Conservation (phyloP, 2,797 vertebrate species). For the Tragopan temminckii region DNA sequence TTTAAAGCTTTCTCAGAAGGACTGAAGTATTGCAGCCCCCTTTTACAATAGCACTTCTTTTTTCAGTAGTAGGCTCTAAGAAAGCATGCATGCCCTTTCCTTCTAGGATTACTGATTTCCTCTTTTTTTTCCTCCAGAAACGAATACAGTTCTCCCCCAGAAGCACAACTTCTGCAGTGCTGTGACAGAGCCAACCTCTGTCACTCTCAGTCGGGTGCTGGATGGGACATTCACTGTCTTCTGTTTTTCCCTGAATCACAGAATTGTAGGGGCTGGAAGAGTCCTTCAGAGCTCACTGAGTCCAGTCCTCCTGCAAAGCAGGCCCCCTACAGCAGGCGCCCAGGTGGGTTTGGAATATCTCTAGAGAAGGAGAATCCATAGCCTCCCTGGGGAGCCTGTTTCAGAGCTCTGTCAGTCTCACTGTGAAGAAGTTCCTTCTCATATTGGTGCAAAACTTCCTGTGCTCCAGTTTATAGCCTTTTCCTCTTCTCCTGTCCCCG, state of each 20-base stretch:
- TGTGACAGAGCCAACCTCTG: constrained; percentile 1
- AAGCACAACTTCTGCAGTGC: background rate
- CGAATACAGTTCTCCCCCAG: constrained; percentile 3
- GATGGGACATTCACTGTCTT: constrained; percentile 6
- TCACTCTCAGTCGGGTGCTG: background rate
- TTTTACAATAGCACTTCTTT: constrained; percentile 24
- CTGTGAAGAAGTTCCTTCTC: too few relatives aligned
- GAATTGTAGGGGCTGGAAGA: too few relatives aligned
- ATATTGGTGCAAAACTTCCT: too few relatives aligned
- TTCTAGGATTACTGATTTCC: constrained; percentile 60
- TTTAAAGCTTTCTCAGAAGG: constrained; percentile 45
- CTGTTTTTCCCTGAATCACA: background rate
- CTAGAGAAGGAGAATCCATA: too few relatives aligned
- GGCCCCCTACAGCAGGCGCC: too few relatives aligned
- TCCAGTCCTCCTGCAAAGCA: too few relatives aligned
- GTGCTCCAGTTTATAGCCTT: too few relatives aligned
- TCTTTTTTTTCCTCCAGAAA: background rate
- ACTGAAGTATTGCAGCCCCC: constrained; percentile 16
- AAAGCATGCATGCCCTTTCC: constrained; percentile 35
- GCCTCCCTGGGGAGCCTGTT: too few relatives aligned
- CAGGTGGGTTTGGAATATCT: too few relatives aligned
- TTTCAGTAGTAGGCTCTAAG: background rate
- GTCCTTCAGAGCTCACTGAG: too few relatives aligned
- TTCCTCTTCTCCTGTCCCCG: too few relatives aligned
- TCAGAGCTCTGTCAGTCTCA: too few relatives aligned